These are phyloP conservation scores for Drosophila greeni DNA, from an alignment of 2,888 invertebrate species.

Conservation along the genomic window DNA sequence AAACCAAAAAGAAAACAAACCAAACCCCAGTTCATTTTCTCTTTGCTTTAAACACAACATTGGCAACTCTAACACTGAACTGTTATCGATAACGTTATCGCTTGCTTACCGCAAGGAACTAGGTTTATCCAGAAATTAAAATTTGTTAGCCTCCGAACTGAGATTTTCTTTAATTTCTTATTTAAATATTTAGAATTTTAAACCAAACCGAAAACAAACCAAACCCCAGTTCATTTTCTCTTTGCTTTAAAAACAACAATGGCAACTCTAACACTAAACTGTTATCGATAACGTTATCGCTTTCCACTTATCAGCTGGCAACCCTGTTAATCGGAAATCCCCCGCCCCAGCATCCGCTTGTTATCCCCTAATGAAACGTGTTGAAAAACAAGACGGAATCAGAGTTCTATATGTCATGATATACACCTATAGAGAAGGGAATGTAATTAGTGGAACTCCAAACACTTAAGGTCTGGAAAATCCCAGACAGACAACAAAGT, in stretches of 20 bases:
- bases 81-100: too few relatives aligned
- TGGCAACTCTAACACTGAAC: not conserved
- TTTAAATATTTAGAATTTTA: not conserved
- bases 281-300: constrained; percentile 1
- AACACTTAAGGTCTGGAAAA: constrained; percentile 21
- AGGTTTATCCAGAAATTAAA: too few relatives aligned
- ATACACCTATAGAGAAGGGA: not conserved
- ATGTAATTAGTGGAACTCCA: constrained; percentile 28
- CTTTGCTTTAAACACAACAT: not conserved
- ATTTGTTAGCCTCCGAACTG: not conserved
- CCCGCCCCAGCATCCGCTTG: constrained; percentile 19
- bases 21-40: not conserved
- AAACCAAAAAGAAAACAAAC: too few relatives aligned
- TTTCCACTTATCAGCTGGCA: not conserved
- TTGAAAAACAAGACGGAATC: constrained; percentile 4
- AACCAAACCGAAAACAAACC: too few relatives aligned
- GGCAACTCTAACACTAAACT: not conserved
- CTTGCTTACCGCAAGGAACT: too few relatives aligned
- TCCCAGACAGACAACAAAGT: constrained; percentile 22
- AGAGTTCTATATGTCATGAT: constrained; percentile 5
- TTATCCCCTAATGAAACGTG: constrained; percentile 11
- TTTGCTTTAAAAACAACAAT: not conserved
- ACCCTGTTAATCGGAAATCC: not conserved
- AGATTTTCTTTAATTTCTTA: not conserved
- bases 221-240: not conserved